These are phyloP conservation scores for Caenorhabditis inopinata DNA, from an alignment of 1,140 invertebrate genomes.

Conservation along the genomic window DNA sequence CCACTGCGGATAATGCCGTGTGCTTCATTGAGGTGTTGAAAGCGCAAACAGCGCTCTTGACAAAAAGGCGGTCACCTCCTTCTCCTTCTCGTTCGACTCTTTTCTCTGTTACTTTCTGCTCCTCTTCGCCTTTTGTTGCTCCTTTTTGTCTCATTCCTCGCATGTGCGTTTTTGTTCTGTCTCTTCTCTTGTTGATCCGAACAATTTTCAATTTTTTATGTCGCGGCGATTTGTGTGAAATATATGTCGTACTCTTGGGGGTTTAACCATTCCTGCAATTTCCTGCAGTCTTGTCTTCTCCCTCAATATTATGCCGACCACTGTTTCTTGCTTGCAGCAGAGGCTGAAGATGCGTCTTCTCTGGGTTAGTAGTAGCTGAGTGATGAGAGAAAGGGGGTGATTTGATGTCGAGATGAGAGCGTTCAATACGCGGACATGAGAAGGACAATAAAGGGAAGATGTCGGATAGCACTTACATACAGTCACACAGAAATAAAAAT, in stretches of 20 bases:
- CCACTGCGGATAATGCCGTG: slow-evolving; percentile 11
- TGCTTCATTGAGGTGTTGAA: slow-evolving; percentile 32
- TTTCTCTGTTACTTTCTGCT: slow-evolving; percentile 25
- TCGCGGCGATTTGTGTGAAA: slow-evolving; percentile 23
- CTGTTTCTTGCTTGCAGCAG: slow-evolving; percentile 13
- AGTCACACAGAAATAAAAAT: background rate
- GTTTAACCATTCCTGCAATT: background rate
- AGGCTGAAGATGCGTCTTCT: background rate
- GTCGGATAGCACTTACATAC: background rate
- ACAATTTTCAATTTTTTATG: slow-evolving; percentile 31
- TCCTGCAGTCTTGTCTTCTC: background rate
- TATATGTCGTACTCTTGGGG: background rate
- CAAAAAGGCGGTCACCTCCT: slow-evolving; percentile 12
- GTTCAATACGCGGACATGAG: slow-evolving; percentile 14
- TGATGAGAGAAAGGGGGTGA: slow-evolving; percentile 11
- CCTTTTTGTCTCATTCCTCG: slow-evolving; percentile 2
- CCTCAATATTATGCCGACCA: slow-evolving; percentile 12
- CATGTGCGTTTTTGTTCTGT: slow-evolving; percentile 16
- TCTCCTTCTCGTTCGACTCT: slow-evolving; percentile 15
- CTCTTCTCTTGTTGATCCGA: slow-evolving; percentile 14
- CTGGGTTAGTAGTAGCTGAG: slow-evolving; percentile 28
- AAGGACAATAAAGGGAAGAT: slow-evolving; percentile 1
- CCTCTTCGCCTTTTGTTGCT: background rate
- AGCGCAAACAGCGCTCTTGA: slow-evolving; percentile 31
- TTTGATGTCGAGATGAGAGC: slow-evolving; percentile 28